phyloP scores from a whole-genome alignment of 2,888 invertebrate species.

The Unio pictorum region DNA sequence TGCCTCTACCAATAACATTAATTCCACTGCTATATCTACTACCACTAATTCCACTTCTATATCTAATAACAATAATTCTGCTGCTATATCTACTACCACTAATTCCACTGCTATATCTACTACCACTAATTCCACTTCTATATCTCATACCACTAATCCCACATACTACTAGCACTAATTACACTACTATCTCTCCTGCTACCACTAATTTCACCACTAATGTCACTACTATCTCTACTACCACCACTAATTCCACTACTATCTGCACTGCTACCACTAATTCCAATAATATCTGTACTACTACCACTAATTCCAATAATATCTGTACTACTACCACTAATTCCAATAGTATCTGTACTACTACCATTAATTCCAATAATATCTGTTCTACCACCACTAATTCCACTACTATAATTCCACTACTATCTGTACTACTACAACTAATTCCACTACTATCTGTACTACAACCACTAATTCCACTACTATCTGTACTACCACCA shows the following conservation, averaged over 20 bases:
- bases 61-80: background rate
- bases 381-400: conserved; percentile 8
- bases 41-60: conserved; percentile 6
- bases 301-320: conserved; percentile 8
- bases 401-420: conserved; percentile 10
- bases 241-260: conserved; percentile 6
- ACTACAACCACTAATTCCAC: conserved; percentile 8
- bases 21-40: conserved; percentile 6
- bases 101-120: conserved; percentile 4
- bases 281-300: conserved; percentile 7
- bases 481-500: background rate
- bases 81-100: background rate
- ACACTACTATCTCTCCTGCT: background rate
- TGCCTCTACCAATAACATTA: conserved; percentile 5
- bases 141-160: background rate
- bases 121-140: conserved; percentile 1
- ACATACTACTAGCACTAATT: background rate
- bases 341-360: conserved; percentile 4
- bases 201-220: conserved; percentile 2
- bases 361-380: background rate
- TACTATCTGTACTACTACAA: conserved; percentile 4
- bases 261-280: conserved; percentile 7
- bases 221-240: conserved; percentile 4
- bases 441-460: background rate
- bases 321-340: conserved; percentile 7